A percentile compares a stretch with the other conserved stretches of the same genome.
These are phyloP conservation scores for Periphyllus acericola DNA, from an alignment of 2,888 invertebrate genomes.

Conservation along the genomic window DNA sequence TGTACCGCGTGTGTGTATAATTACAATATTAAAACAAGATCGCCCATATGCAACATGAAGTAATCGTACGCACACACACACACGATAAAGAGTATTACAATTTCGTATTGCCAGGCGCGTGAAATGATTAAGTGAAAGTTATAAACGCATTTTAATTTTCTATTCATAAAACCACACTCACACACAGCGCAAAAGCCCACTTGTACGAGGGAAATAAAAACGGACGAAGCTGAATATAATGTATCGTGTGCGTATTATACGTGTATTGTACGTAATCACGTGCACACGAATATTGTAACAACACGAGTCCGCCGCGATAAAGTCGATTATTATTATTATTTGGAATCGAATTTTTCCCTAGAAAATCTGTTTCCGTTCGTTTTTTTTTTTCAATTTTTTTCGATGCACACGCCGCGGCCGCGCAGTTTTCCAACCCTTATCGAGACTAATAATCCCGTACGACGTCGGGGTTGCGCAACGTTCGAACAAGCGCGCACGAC, in stretches of 20 bases:
- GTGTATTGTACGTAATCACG: background rate
- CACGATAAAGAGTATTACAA: conserved; percentile 29
- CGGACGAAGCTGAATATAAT: background rate
- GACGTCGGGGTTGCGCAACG: background rate
- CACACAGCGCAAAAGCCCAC: conserved; percentile 9
- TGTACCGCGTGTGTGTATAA: background rate
- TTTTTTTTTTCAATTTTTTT: too few species aligned
- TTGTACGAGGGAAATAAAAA: background rate
- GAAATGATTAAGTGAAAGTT: conserved; percentile 46
- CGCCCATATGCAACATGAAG: conserved; percentile 34
- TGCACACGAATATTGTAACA: too few species aligned
- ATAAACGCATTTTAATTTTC: conserved; percentile 20
- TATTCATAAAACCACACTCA: background rate
- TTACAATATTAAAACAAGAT: conserved; percentile 54
- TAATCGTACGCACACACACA: background rate
- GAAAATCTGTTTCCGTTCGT: background rate
- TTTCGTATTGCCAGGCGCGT: background rate
- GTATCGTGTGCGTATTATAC: background rate
- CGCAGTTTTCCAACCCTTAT: background rate
- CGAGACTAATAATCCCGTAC: background rate
- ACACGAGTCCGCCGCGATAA: background rate
- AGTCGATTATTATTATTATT: background rate
- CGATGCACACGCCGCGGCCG: too few species aligned
- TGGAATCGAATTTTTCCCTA: background rate
- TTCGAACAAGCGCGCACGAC: conserved; percentile 12